A percentile compares a stretch with the other conserved stretches of the same genome.
phyloP scores from a whole-genome alignment of 2,888 invertebrate genomes.

The Coleophora flavipennella region DNA sequence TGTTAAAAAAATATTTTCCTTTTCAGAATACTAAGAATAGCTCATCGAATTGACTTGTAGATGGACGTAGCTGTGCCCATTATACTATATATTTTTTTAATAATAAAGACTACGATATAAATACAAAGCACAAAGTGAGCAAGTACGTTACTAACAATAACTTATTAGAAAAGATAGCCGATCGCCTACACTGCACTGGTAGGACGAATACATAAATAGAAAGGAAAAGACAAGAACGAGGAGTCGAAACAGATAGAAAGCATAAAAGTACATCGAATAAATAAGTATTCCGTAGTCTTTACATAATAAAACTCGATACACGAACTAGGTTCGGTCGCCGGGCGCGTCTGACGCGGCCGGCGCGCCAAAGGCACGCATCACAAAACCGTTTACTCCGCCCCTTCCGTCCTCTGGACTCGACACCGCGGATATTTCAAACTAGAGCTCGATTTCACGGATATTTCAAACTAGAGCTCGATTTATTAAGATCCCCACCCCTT shows the following conservation, averaged over 20 bases:
- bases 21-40: constrained; percentile 44
- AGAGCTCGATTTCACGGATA: neutral
- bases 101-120: constrained; percentile 39
- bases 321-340: constrained; percentile 32
- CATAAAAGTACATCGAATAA: constrained; percentile 23
- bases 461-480: neutral
- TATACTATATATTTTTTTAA: constrained; percentile 14
- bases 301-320: constrained; percentile 22
- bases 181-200: constrained; percentile 17
- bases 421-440: neutral
- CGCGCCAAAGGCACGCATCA: constrained; percentile 8
- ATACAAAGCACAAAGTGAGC: constrained; percentile 64
- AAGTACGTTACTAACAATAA: constrained; percentile 41
- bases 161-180: constrained; percentile 35
- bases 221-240: constrained; percentile 9
- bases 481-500: too few relatives aligned
- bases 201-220: constrained; percentile 8
- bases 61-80: constrained; percentile 33
- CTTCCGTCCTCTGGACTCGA: too few relatives aligned
- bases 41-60: constrained; percentile 59
- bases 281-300: constrained; percentile 27
- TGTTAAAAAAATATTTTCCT: constrained; percentile 57
- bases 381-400: neutral
- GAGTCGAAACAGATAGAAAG: constrained; percentile 17
- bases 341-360: constrained; percentile 8